A percentile compares a stretch with the other conserved stretches of the same genome.
Conservation (phyloP, 2,797 vertebrate species). For the Triplophysa bombifrons region DNA sequence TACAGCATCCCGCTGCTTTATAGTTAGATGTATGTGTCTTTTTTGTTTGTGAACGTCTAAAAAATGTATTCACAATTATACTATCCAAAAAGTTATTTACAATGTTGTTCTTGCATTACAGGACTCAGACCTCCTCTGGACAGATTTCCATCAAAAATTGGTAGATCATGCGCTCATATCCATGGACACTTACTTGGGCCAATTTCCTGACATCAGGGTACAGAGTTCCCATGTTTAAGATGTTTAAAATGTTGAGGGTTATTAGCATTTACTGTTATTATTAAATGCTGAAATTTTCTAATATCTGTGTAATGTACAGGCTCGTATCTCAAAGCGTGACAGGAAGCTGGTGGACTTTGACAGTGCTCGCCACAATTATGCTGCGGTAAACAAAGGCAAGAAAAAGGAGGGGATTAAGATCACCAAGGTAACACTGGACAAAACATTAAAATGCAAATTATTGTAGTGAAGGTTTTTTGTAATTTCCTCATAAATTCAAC, state of each 20-base stretch:
- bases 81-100: not conserved
- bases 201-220: constrained; percentile 99
- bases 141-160: constrained; percentile 96
- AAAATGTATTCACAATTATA: constrained; percentile 5
- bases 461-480: too few species aligned
- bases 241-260: not conserved
- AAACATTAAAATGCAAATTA: not conserved
- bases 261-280: not conserved
- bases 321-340: constrained; percentile 94
- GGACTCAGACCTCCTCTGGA: constrained; percentile 96
- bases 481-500: not conserved
- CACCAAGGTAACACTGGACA: constrained; percentile 79
- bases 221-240: not conserved
- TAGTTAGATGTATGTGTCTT: not conserved
- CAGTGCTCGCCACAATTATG: constrained; percentile 94
- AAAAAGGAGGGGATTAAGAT: constrained; percentile 91
- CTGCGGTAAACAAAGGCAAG: constrained; percentile 92
- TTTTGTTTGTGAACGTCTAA: not conserved
- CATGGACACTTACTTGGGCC: constrained; percentile 98
- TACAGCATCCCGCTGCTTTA: not conserved
- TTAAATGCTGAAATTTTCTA: constrained; percentile 3
- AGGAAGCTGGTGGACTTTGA: constrained; percentile 96
- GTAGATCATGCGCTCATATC: constrained; percentile 98
- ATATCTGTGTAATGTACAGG: constrained; percentile 66
- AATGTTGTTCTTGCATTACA: constrained; percentile 64